Conservation (phyloP, 2,113 vertebrate species). For the Puma concolor region DNA sequence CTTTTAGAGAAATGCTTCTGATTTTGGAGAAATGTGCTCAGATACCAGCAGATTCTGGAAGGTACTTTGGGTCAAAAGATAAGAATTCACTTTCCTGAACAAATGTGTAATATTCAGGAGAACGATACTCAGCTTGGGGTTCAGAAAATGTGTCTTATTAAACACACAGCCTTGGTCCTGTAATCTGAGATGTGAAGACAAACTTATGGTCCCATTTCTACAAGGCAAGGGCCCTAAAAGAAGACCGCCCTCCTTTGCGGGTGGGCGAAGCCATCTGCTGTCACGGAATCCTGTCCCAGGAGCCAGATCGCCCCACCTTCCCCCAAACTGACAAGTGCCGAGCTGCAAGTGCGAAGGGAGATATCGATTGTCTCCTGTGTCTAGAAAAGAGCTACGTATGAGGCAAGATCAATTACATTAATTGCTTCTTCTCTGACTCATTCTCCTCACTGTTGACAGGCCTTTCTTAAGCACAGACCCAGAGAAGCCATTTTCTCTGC, state of each 20-base stretch:
- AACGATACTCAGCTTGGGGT: background rate
- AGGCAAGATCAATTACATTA: background rate
- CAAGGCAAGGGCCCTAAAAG: background rate
- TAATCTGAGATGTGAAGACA: background rate
- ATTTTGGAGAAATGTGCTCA: background rate
- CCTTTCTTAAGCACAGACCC: background rate
- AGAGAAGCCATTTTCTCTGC: background rate
- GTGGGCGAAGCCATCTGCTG: background rate
- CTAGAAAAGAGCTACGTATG: background rate
- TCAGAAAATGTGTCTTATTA: background rate
- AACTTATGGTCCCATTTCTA: background rate
- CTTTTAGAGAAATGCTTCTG: conserved; percentile 15
- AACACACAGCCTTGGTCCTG: background rate
- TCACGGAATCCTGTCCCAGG: background rate
- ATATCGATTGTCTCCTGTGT: background rate
- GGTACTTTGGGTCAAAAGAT: background rate
- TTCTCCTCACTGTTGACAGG: background rate
- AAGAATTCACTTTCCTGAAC: background rate
- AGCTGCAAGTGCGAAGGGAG: background rate
- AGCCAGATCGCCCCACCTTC: background rate
- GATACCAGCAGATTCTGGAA: background rate
- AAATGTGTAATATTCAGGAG: background rate
- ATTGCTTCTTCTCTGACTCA: background rate
- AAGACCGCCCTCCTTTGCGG: background rate
- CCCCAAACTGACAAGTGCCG: background rate